Evolutionary conservation across 1,140 invertebrate genomes (phyloP), one percentile per base, ranked within the genome.

Genomic region (Zaprionus nigranus): DNA sequence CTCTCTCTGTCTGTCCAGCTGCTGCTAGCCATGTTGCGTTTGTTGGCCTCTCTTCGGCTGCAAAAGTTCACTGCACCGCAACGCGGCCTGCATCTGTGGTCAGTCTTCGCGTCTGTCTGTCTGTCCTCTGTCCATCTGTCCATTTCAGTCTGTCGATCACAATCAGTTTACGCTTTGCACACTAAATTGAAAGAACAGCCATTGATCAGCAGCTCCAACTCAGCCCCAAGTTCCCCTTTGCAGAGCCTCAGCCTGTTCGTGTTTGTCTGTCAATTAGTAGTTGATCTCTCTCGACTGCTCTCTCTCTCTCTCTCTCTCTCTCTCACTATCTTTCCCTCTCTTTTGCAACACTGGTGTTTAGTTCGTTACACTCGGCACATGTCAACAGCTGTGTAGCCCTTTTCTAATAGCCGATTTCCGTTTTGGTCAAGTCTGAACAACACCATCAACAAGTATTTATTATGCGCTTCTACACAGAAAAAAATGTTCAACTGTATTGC

Each of bases 161-260:
- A 87, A 87, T 87, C 83, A 84, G 84, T 88, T 88, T 73, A 88
- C 70, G 83, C 85, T 87, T 86, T 79, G 72, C 82, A 79, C 81
- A 86, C 82, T 72, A 86, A 86, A 86, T 82, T 82, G 82, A 86
- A 86, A 82, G 79, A 76, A 72, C 81, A 78, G 67, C 78, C 81
- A 87, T 87, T 88, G 83, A 87, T 87, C 83, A 80, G 64, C 30
- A 15, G 12, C 66, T 53, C 67, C 61, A 36, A 24, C 71, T 54
- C 53, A 46, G 56, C 64, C 26, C 34, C 53, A 56, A 53, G 17
- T 26, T 17, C 34, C n/a, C 40, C n/a, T 13, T 13, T 51, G 22
- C 3, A 24, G 34, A 40, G 49, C 46, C 20, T 38, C 24, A 20
- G 17, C 12, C 26, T 20, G 11, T 4, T 28, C 24, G 11, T 36